Base-by-base conservation (phyloP, 2,888 invertebrate genomes). In the Dryocosmus kuriphilus region DNA sequence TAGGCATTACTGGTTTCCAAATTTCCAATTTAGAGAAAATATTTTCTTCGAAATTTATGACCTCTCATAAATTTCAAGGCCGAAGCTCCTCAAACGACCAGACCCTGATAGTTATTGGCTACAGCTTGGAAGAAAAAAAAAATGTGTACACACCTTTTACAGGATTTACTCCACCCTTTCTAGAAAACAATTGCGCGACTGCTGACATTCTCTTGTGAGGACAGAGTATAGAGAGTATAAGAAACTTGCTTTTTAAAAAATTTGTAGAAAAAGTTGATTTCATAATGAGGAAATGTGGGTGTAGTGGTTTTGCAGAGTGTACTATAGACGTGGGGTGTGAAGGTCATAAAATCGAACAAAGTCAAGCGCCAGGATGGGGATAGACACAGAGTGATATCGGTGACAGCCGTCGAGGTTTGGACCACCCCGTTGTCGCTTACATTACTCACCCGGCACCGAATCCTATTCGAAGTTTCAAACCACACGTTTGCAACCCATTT, bases 401-500 rank as follows among this genome's bases (percentile, higher is more conserved):
- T 88, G 89, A 88, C 88, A 88, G 87, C 81, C 86, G 78, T 83
- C 82, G 78, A 81, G 73, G 76, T 74, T 74, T 81, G 81, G 81
- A 81, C 83, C 86, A 84, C 84, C 82, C 81, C 80, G 84, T 67
- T 86, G 87, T 85, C 86, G 86, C 88, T 86, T 89, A 89, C 27
- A 24, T 89, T 88, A 89, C 88, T 89, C 89, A 88, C 88, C 88
- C 83, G 84, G 86, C 86, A 85, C 83, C 85, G 87, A 90, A 89
- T 88, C 88, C 88, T 88, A 89, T 89, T 88, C 88, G 86, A 89
- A 89, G 87, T 89, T 89, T 86, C 85, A 86, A 89, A 89, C 88
- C 88, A 85, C 87, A 87, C 88, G 88, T 86, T 89, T 89, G 88
- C 89, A 89, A 89, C 90, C 89, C 86, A 89, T 89, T 90, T 90